These are phyloP conservation scores for Macaca fascicularis DNA, from an alignment of 2,113 vertebrate species.

Conservation along the genomic window DNA sequence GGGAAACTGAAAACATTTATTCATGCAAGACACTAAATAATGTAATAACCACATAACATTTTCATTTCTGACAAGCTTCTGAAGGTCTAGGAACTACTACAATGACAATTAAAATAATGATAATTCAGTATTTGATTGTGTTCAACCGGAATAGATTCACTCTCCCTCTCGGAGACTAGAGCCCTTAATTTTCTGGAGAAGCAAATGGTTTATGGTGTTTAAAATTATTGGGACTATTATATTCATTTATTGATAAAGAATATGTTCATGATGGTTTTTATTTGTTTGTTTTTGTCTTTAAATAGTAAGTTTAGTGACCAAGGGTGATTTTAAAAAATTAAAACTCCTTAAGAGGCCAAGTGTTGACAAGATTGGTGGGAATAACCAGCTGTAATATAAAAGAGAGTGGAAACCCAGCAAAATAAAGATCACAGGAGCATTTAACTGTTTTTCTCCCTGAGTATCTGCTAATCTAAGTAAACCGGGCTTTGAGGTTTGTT, in stretches of 20 bases:
- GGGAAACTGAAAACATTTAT: background rate
- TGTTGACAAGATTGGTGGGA: background rate
- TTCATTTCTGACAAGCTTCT: background rate
- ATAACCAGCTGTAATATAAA: background rate
- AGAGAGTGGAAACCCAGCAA: background rate
- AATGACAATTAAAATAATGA: background rate
- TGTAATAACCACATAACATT: background rate
- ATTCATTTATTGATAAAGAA: background rate
- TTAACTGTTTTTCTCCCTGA: background rate
- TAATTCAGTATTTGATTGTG: background rate
- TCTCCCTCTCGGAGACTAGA: background rate
- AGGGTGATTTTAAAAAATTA: background rate
- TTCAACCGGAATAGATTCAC: background rate
- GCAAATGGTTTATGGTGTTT: background rate
- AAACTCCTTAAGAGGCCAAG: background rate
- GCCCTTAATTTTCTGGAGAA: background rate
- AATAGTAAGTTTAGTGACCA: background rate
- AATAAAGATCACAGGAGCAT: background rate
- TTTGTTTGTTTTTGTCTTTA: background rate
- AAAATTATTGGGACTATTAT: background rate
- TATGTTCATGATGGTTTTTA: background rate
- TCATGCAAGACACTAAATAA: background rate
- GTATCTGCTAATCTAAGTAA: background rate
- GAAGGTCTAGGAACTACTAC: background rate
- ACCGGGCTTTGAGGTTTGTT: background rate